Evolutionary conservation across 2,797 vertebrate species (phyloP), one percentile per base, ranked within the genome.

Genomic region (Chelmon rostratus): DNA sequence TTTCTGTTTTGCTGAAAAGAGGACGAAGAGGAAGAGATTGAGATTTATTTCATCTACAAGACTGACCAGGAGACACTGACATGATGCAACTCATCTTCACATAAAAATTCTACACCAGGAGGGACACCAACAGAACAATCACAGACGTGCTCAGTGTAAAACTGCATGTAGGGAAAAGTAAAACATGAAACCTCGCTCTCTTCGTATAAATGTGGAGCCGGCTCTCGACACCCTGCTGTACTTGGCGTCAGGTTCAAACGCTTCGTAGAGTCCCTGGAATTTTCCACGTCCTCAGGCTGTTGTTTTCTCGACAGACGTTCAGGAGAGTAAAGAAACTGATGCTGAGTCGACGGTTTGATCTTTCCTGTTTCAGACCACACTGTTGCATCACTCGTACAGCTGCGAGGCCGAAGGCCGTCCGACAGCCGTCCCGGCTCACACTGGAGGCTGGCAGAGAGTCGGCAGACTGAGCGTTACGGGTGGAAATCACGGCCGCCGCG

Each of bases 391-490:
- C 11, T 53, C 5, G 50, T 25, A 50, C 25, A 6, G 54, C 54
- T 31, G 66, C 10, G 5, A 25, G 33, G 47, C 19, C 5, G 21
- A 58, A 11, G 68, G 35, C 12, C 28, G n/a, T 8, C 61, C 16
- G 21, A 54, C 40, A 33, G 62, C 31, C 59, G 85, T 71, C 44
- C 35, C 23, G 4, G 42, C 35, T 68, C 28, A 16, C 21, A n/a
- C 54, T 33, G 33, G 13, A 19, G 59, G 68, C 64, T 74, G 78
- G 73, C 68, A 76, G 50, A 40, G 38, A 64, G 37, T 71, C 78
- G 67, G 53, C 66, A 28, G 37, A 62, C 40, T 46, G 49, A 78
- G 42, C n/a, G 15, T n/a, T 70, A 44, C 47, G 35, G 25, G 49
- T 3, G 57, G 15, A 73, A 58, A 77, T 37, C 65, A 31, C 56